Percentiles rank a stretch among this genome's conserved stretches.
These are phyloP conservation scores for Pristionchus japonicus DNA, from an alignment of 2,888 invertebrate genomes.

Conservation along the genomic window DNA sequence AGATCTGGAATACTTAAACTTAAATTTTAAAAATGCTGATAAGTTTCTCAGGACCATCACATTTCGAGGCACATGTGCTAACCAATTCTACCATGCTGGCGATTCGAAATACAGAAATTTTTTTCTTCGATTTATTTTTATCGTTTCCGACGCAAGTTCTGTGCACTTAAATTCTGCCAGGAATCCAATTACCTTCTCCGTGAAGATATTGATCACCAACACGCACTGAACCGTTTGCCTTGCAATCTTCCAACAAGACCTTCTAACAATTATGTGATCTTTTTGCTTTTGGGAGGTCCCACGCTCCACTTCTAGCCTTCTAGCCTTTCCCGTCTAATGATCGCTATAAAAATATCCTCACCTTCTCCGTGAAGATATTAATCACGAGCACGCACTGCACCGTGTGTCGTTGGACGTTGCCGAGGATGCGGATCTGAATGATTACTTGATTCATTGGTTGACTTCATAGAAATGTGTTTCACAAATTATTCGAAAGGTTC, in stretches of 20 bases:
- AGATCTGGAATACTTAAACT: conserved; percentile 64
- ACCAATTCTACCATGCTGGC: too few species aligned
- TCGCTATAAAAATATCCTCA: too few species aligned
- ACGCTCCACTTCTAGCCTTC: too few species aligned
- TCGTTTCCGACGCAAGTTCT: too few species aligned
- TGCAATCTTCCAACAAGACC: too few species aligned
- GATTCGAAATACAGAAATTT: too few species aligned
- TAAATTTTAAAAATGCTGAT: too few species aligned
- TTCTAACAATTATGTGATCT: not conserved
- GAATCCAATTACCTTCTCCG: conserved; percentile 73
- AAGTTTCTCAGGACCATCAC: too few species aligned
- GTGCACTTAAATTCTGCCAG: too few species aligned
- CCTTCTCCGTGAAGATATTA: conserved; percentile 75
- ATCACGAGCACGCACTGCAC: conserved; percentile 75
- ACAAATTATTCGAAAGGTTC: not conserved
- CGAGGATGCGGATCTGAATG: conserved; percentile 63
- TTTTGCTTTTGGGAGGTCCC: not conserved
- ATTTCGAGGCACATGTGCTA: too few species aligned
- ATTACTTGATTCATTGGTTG: not conserved
- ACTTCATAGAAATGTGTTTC: not conserved
- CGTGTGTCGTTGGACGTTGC: conserved; percentile 74
- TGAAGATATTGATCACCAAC: conserved; percentile 75
- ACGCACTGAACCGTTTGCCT: conserved; percentile 75
- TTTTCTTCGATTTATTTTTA: too few species aligned
- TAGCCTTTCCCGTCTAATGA: too few species aligned